These are phyloP conservation scores for Protophormia terraenovae DNA, from an alignment of 2,888 invertebrate species.

Conservation along the genomic window DNA sequence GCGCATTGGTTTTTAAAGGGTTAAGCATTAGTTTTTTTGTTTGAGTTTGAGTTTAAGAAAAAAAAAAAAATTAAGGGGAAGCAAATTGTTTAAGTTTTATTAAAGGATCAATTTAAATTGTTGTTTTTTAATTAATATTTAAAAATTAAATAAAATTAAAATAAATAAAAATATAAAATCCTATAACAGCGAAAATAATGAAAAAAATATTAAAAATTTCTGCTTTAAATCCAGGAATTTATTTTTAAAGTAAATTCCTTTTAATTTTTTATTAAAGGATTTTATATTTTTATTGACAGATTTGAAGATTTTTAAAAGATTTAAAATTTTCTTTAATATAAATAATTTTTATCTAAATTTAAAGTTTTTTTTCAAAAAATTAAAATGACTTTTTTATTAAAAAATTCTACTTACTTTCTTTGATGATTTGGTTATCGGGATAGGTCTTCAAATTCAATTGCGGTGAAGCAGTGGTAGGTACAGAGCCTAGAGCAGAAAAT, in stretches of 20 bases:
- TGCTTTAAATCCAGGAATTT: no score
- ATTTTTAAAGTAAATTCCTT: no score
- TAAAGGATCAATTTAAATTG: constrained; percentile 65
- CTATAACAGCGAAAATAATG: no score
- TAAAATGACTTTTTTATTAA: neutral
- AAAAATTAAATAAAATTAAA: neutral
- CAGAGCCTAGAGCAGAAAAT: constrained; percentile 32
- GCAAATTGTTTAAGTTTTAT: constrained; percentile 50
- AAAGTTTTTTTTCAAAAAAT: neutral
- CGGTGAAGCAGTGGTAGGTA: constrained; percentile 68
- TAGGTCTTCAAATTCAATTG: constrained; percentile 88
- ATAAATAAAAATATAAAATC: no score
- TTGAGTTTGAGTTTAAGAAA: constrained; percentile 70
- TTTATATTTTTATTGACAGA: no score
- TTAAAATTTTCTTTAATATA: no score
- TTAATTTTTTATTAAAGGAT: no score
- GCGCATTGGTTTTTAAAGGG: constrained; percentile 56
- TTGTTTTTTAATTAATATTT: constrained; percentile 35
- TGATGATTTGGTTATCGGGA: constrained; percentile 89
- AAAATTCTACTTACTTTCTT: constrained; percentile 89
- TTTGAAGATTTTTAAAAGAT: no score
- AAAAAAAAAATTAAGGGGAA: constrained; percentile 56
- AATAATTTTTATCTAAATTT: no score
- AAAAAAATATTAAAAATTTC: no score
- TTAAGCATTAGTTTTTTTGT: constrained; percentile 71